Base-by-base conservation (phyloP, 2,797 vertebrate species). In the Siniperca scherzeri region DNA sequence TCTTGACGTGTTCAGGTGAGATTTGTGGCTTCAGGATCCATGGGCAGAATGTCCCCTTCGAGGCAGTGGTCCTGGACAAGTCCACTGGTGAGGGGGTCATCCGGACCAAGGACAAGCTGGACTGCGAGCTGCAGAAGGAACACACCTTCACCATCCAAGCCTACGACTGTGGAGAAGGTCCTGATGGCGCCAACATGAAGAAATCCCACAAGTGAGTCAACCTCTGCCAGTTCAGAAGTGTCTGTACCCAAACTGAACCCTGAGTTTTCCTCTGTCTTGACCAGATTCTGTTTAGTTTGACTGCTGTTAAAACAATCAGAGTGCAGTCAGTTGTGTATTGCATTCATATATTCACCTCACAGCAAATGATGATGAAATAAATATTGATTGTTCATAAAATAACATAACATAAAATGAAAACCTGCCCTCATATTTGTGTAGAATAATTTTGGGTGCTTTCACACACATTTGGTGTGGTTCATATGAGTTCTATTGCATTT, bases 11-110 rank as follows among this genome's bases (percentile, higher is more conserved):
- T 94, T 90, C 95, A 99, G 99, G 99, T 95, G 99, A 99, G 96
- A 99, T 99, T 89, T 99, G 99, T 88, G 98, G 98, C 87, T 99
- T 99, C 97, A 97, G 98, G 93, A 98, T 99, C 91, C 98, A 99
- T 0, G 98, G 98, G 77, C 98, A 99, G 78, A 97, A 98, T 82
- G 97, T 99, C 74, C 98, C 98, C 56, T 99, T 99, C 65, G 98
- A 99, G 82, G 98, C 98, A 14, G 97, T 99, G 95, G 97, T 99
- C 77, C 96, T 99, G 95, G 98, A 99, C 93, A 98, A 98, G 88
- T 97, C 98, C 95, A 99, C 98, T 30, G 99, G 99, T 0, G 98
- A 99, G 92, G 99, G 98, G 7, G 93, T 98, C 19, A 97, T 99
- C 55, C 96, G 97, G 74, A 96, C 99, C 4, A 99, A 97, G 75